Evolutionary conservation across 2,113 vertebrate species (phyloP).

Genomic region (Neoarius graeffei): DNA sequence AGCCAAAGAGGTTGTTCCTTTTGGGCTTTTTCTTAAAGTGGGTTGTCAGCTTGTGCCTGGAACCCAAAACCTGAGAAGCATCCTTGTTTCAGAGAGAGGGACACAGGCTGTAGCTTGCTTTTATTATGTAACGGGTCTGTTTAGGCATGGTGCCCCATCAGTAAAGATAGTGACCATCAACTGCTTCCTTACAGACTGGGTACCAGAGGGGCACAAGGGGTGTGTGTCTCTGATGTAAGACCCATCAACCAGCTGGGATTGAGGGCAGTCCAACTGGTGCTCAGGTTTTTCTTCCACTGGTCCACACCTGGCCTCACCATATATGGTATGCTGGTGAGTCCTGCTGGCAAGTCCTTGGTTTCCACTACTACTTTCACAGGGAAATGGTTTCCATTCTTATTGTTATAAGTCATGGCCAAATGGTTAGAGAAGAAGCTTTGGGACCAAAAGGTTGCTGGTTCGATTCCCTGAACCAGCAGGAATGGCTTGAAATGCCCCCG

Average conservation of each 20-base stretch:
- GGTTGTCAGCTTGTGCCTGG: neutral
- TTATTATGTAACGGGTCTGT: neutral
- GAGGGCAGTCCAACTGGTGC: neutral
- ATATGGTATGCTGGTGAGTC: neutral
- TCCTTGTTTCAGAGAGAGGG: neutral
- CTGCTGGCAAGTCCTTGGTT: neutral
- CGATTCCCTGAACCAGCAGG: too few species aligned
- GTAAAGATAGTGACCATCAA: neutral
- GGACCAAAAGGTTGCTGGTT: too few species aligned
- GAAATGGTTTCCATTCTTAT: neutral
- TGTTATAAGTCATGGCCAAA: too few species aligned
- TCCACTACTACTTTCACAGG: neutral
- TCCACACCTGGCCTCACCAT: neutral
- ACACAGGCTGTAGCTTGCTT: neutral
- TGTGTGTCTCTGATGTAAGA: neutral
- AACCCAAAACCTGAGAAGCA: neutral
- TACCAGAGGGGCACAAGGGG: neutral
- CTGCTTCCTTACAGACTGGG: neutral
- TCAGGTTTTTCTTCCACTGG: neutral
- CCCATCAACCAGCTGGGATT: neutral
- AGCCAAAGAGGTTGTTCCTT: neutral
- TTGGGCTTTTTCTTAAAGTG: neutral
- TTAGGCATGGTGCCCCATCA: neutral
- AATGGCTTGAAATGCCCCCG: too few species aligned
- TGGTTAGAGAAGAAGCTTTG: too few species aligned